Base-by-base conservation (phyloP, 2,797 vertebrate species). In the Siniperca obscura region DNA sequence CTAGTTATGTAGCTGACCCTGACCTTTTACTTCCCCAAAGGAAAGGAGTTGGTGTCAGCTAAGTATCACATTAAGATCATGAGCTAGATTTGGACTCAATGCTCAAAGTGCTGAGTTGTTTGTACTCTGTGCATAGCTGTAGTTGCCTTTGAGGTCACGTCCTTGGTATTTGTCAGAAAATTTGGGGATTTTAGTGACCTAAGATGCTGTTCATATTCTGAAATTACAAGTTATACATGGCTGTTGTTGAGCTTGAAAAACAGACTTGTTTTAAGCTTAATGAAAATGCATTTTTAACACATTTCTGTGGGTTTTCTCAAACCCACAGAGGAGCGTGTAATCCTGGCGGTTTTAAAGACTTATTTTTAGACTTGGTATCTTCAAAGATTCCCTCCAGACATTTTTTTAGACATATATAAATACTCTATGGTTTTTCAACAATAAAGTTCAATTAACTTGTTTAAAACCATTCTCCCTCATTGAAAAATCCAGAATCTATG, bases 41-140 rank as follows among this genome's bases (percentile, higher is more conserved):
- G 53, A 14, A 80, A 30, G 30, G 30, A 30, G 3, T 30, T 30
- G 30, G 4, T 74, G 68, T 82, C 80, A 84, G 76, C 69, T 65
- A 70, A 57, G 40, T 11, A 38, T 85, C 74, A 82, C 79, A 85
- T 84, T 68, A 34, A 79, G 40, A 81, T 86, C 89, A 80, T 80
- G 88, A 84, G 86, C 61, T 62, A 30, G 17, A 78, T 75, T 57
- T 74, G 57, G 70, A 82, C 85, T 88, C 85, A 80, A 80, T 89
- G 87, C 3, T 89, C 61, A 55, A 65, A 76, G 80, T 62, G 80
- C 59, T 83, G 81, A 80, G 79, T 27, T 85, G 65, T 85, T 86
- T 86, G 76, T 59, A n/a, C 55, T 42, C 16, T 60, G 12, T 36
- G 12, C 42, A 27, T 53, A 19, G 46, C 59, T 71, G 52, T 46